These are phyloP conservation scores for Drosophila pseudoobscura DNA, from an alignment of 1,140 invertebrate species.

Conservation along the genomic window DNA sequence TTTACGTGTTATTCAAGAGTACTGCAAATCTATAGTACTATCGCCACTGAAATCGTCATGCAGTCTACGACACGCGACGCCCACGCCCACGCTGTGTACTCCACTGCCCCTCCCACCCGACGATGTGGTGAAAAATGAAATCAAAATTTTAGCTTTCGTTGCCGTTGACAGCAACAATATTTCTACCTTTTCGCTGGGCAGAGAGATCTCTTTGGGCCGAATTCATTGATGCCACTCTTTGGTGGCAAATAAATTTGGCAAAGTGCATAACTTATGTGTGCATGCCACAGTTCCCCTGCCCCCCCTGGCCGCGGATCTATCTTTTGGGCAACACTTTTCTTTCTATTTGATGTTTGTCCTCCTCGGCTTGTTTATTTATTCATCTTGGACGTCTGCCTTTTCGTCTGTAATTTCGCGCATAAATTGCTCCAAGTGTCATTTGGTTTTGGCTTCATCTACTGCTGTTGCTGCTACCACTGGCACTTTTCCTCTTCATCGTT, in stretches of 20 bases:
- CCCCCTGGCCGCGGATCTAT: neutral
- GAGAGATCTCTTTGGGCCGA: conserved; percentile 8
- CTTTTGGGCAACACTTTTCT: conserved; percentile 18
- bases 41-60: conserved; percentile 58
- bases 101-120: neutral
- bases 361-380: conserved; percentile 68
- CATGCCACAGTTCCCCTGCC: neutral
- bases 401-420: conserved; percentile 78
- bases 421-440: conserved; percentile 67
- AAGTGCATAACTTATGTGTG: conserved; percentile 54
- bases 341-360: conserved; percentile 77
- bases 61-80: conserved; percentile 80
- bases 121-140: conserved; percentile 46
- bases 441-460: conserved; percentile 37
- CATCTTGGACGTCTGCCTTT: conserved; percentile 53
- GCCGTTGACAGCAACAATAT: conserved; percentile 73
- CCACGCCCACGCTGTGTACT: conserved; percentile 35
- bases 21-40: too few relatives aligned
- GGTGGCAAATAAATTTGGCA: conserved; percentile 74
- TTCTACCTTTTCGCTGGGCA: conserved; percentile 50
- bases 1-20: too few relatives aligned
- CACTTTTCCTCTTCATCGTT: conserved; percentile 4
- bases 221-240: conserved; percentile 78
- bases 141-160: conserved; percentile 62
- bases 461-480: neutral